Conservation (phyloP, 2,888 invertebrate genomes). For the Norana najaformis region DNA sequence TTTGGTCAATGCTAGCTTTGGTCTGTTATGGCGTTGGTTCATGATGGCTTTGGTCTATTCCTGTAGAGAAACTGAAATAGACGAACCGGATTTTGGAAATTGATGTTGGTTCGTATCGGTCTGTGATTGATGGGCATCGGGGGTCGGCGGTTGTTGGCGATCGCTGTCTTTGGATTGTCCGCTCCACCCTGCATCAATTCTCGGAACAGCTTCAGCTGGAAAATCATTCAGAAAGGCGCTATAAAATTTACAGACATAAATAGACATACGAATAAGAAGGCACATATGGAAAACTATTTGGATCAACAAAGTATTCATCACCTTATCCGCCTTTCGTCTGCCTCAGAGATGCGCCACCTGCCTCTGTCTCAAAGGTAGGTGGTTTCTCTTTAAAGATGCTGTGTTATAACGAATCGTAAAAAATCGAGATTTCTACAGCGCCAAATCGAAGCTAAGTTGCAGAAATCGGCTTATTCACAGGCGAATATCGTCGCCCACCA, state of each 20-base stretch:
- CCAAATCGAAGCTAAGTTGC: too few species aligned
- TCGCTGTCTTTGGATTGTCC: constrained; percentile 45
- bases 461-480: too few species aligned
- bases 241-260: background rate
- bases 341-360: background rate
- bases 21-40: too few species aligned
- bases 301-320: background rate
- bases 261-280: background rate
- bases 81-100: constrained; percentile 46
- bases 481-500: too few species aligned
- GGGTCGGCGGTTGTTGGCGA: constrained; percentile 54
- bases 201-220: constrained; percentile 48
- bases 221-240: background rate
- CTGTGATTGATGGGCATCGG: constrained; percentile 51
- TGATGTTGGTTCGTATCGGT: constrained; percentile 54
- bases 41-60: too few species aligned
- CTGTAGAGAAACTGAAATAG: background rate
- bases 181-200: constrained; percentile 47
- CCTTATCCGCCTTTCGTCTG: too few species aligned
- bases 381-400: too few species aligned
- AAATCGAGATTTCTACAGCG: too few species aligned
- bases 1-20: too few species aligned
- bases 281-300: background rate
- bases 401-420: too few species aligned
- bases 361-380: background rate